Base-by-base conservation (phyloP, 2,888 invertebrate species). In the Eristalis intricaria region DNA sequence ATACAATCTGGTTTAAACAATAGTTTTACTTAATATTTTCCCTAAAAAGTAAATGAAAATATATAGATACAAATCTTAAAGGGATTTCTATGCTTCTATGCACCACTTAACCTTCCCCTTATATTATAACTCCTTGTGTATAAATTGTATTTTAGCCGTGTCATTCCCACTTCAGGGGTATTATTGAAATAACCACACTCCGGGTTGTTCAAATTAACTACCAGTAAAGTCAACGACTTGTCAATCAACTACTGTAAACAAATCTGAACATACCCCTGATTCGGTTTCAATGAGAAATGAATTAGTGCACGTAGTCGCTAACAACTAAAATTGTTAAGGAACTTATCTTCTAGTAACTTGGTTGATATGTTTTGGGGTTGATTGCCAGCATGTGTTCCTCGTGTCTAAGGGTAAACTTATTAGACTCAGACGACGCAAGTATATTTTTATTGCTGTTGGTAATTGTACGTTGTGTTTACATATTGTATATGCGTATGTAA, bases 181-280 rank as follows among this genome's bases (percentile, higher is more conserved):
- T 79, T 78, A 83, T 79, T 79, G 61, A 71, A 78, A 71, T 50
- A 76, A 80, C 75, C 68, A 74, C 86, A 61, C 50, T 68, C 32
- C 76, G 58, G 40, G 70, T 73, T 66, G 70, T 32, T 76, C 23
- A 65, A 74, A 78, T 77, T 73, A 40, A 75, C 61, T 73, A 76
- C 80, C 79, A 73, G 84, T 32, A 90, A 91, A 92, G 92, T 92
- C 92, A 92, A 91, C 92, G 92, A 92, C 92, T 90, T 92, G 92
- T 92, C 92, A 92, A 92, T 92, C 92, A 92, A 91, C 22, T 64
- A 73, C n/a, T 58, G 77, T 60, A 77, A 64, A 69, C 64, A 50
- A 76, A 75, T 63, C 75, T 73, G 69, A 80, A 69, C 73, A 76
- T 79, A 73, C 87, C 87, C 87, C 79, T 78, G 73, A 80, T 75